Evolutionary conservation across 2,888 invertebrate species (phyloP).

Genomic region (Arrhopalites spinosus): DNA sequence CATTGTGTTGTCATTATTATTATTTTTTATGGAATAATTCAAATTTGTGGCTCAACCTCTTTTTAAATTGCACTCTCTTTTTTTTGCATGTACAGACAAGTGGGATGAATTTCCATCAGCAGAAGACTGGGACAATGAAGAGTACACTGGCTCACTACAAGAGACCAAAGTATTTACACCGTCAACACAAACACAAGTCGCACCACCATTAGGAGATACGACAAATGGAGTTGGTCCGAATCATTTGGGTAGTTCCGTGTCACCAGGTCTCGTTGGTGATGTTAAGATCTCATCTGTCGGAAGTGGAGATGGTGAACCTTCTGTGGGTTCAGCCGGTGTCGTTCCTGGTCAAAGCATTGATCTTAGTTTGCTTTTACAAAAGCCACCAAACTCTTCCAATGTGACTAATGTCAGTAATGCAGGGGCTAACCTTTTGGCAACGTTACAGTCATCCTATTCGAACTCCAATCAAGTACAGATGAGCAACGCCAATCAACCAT

Average conservation of each 20-base stretch:
- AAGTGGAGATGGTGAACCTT: slow-evolving; percentile 40
- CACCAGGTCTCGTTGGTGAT: slow-evolving; percentile 22
- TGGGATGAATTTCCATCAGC: slow-evolving; percentile 66
- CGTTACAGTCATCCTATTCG: slow-evolving; percentile 48
- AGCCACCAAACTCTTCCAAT: slow-evolving; percentile 45
- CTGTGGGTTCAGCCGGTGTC: slow-evolving; percentile 26
- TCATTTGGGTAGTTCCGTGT: slow-evolving; percentile 27
- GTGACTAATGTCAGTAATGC: slow-evolving; percentile 44
- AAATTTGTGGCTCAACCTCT: no score
- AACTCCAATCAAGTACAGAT: slow-evolving; percentile 28
- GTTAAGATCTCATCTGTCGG: slow-evolving; percentile 43
- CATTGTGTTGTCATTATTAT: no score
- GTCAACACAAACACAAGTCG: slow-evolving; percentile 44
- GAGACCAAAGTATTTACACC: slow-evolving; percentile 89
- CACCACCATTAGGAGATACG: slow-evolving; percentile 49
- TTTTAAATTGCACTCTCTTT: no score
- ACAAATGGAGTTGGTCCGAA: slow-evolving; percentile 50
- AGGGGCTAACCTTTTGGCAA: slow-evolving; percentile 53
- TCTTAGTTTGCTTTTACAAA: slow-evolving; percentile 48
- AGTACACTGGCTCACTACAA: slow-evolving; percentile 90
- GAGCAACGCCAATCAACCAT: slow-evolving; percentile 33
- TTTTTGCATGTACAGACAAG: slow-evolving; percentile 56
- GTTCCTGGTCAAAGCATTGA: slow-evolving; percentile 54
- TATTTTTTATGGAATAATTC: no score
- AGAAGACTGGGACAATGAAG: slow-evolving; percentile 88